Conservation (phyloP, 2,888 invertebrate genomes). For the Arrhopalites spinosus region DNA sequence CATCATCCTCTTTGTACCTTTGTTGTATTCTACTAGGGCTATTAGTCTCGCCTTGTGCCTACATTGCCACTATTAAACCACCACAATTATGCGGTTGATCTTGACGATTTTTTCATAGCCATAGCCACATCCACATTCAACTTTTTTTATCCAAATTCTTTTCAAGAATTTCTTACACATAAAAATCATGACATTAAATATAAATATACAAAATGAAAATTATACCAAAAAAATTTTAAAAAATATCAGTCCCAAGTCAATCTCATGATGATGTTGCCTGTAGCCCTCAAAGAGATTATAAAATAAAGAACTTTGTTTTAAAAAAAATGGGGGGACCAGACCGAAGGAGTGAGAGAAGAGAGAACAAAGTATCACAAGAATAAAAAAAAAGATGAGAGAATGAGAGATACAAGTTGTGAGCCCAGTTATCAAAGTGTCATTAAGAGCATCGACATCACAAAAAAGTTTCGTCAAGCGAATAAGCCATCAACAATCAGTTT, state of each 20-base stretch:
- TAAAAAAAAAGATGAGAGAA: not conserved
- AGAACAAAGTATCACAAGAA: not conserved
- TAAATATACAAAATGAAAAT: not conserved
- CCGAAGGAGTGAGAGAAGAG: not conserved
- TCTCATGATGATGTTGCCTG: not conserved
- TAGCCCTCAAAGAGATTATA: not conserved
- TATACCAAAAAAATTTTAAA: not conserved
- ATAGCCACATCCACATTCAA: not conserved
- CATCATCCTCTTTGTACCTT: not conserved
- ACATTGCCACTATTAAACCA: not conserved
- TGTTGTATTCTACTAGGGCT: not conserved
- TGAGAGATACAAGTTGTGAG: conserved; percentile 6
- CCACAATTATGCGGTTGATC: not conserved
- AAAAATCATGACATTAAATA: too few relatives aligned
- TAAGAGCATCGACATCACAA: conserved; percentile 38
- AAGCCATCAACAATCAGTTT: conserved; percentile 46
- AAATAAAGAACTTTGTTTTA: not conserved
- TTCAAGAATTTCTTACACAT: too few relatives aligned
- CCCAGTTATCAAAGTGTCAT: conserved; percentile 50
- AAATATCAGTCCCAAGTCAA: too few relatives aligned
- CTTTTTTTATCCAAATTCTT: too few relatives aligned
- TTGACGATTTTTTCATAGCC: not conserved
- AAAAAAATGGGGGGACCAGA: not conserved
- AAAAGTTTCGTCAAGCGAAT: conserved; percentile 42
- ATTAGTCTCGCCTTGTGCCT: not conserved